Evolutionary conservation across 2,888 invertebrate genomes (phyloP), one percentile per base, ranked within the genome.

Genomic region (Catocala nupta): DNA sequence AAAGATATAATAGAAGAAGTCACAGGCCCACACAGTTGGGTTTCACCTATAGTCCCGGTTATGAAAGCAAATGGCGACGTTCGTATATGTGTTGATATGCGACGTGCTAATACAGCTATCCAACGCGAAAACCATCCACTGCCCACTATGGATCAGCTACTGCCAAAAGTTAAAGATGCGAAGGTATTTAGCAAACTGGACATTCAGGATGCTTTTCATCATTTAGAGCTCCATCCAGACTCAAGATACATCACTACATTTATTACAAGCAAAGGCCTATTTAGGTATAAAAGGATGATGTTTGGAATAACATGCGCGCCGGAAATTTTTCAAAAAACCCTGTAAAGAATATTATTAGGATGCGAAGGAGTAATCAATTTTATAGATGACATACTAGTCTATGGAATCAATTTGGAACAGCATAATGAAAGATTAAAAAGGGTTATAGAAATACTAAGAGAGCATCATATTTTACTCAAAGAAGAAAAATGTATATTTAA

Each of bases 271-370:
- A 68, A 70, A 33, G 75, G 79, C 0, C 51, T 77, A 1, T 78
- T 55, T n/a, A 67, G 49, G 42, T 91, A 87, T 63, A 90, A 88
- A 70, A 48, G 87, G 8, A 42, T 88, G 6, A 84, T 85, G 82
- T 89, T 88, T 65, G 87, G 87, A 0, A 81, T 90, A 10, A 77
- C 75, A 3, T 86, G 86, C 52, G 92, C 92, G 6, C 84, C 87
- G 0, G 91, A 78, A 50, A 5, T 66, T 0, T 81, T 78, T 44
- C 76, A 80, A 73, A 85, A 89, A 71, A 79, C 78, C 1, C 58
- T 91, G 39, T 78, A 81, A 59, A 66, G 43, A 47, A 66, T 81
- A 5, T 48, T 80, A 0, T 11, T 78, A 7, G 6, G 10, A 12
- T 81, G 76, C 10, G 70, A 77, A 12, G 78, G 76, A 0, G 71